A percentile compares a stretch with the other conserved stretches of the same genome.
Conservation (phyloP, 2,797 vertebrate genomes). For the Morus bassanus region DNA sequence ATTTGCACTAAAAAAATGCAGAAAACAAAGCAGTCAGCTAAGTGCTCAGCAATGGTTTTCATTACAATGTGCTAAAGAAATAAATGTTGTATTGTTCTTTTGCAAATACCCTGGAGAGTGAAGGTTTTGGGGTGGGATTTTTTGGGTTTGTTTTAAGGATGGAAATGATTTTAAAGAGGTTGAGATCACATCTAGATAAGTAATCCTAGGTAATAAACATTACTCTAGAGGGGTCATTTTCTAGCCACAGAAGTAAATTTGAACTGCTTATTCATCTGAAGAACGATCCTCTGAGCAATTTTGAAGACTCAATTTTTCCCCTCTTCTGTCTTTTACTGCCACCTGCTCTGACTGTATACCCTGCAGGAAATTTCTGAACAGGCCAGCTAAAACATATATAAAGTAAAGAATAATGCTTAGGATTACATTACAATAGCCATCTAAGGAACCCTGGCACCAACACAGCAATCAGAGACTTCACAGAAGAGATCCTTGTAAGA, state of each 20-base stretch:
- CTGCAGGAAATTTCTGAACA: background rate
- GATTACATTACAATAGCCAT: background rate
- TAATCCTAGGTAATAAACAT: slow-evolving; percentile 50
- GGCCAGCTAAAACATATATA: background rate
- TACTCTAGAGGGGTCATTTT: background rate
- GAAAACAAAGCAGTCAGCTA: slow-evolving; percentile 50
- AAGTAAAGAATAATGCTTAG: background rate
- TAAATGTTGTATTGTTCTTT: slow-evolving; percentile 58
- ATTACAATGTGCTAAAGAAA: slow-evolving; percentile 63
- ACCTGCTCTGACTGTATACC: background rate
- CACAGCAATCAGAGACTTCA: background rate
- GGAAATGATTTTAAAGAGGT: slow-evolving; percentile 46
- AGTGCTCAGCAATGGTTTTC: slow-evolving; percentile 53
- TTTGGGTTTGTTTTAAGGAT: slow-evolving; percentile 41
- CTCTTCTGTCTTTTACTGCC: background rate
- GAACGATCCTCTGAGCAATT: background rate
- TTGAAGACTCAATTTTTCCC: background rate
- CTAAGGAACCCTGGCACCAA: background rate
- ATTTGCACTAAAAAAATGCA: slow-evolving; percentile 35
- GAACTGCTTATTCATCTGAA: background rate
- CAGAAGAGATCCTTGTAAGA: background rate
- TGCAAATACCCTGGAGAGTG: slow-evolving; percentile 40
- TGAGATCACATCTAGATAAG: slow-evolving; percentile 53
- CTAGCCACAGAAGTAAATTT: background rate
- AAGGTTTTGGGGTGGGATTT: slow-evolving; percentile 1